Evolutionary conservation across 2,888 invertebrate genomes (phyloP), one percentile per base, ranked within the genome.

Genomic region (Nematopogon swammerdamellus): DNA sequence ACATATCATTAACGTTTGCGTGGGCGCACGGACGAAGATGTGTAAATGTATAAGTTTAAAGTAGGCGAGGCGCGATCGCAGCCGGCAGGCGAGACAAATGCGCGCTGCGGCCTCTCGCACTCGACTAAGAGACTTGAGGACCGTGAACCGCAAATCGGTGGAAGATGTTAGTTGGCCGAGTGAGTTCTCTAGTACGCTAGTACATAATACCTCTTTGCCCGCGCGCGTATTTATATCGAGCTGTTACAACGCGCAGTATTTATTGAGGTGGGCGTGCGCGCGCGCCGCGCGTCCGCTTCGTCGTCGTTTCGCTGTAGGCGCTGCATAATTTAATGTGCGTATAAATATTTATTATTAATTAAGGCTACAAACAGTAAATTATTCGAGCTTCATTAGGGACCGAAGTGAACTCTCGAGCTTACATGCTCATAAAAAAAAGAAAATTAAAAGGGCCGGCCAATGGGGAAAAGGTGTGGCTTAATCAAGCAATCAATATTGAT

Each of bases 371-470:
- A 45, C 19, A 8, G 76, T 79, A 79, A 75, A 77, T 79, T 77
- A 75, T 70, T 73, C 74, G 62, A 57, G 69, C 64, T 73, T 79
- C 77, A 75, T 77, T 77, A 79, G 71, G 70, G 58, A 8, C 4
- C 36, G n/a, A n/a, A 36, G n/a, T 36, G 45, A 19, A 45, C 19
- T n/a, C 20, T 45, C 19, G 20, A 4, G 8, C 19, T 45, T 16
- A 16, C 19, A 45, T 45, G 45, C 14, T 16, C 45, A 45, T n/a
- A 45, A 45, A 45, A n/a, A 10, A 8, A 45, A 19, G 14, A 45
- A 45, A 45, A n/a, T 45, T 19, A 45, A 19, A 45, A n/a, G 8
- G 18, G 18, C 4, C 5, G 10, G 18, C 18, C 18, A 10, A 17
- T 44, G 17, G 17, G 17, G 5, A 44, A 45, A 45, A 45, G 20